phyloP scores from a whole-genome alignment of 1,140 invertebrate genomes.

The Dreissena polymorpha region DNA sequence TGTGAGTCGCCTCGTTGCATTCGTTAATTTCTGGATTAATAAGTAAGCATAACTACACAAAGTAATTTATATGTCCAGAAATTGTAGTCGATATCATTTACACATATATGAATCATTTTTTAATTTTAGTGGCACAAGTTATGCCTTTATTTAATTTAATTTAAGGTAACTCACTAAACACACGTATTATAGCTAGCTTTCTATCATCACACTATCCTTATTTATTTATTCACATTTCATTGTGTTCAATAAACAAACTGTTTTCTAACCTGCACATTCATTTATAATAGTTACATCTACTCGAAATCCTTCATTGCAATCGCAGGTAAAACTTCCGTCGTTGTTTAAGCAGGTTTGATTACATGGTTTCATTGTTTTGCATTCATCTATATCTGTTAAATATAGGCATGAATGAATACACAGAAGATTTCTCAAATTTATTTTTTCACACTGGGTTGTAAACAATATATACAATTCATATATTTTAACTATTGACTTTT shows the following conservation, averaged over 20 bases:
- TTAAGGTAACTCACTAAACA: too few relatives aligned
- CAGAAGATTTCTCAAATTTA: neutral
- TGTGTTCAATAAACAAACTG: too few relatives aligned
- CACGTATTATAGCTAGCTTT: too few relatives aligned
- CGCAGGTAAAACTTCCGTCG: slow-evolving; percentile 17
- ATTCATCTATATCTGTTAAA: slow-evolving; percentile 33
- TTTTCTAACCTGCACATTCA: too few relatives aligned
- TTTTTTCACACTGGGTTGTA: neutral
- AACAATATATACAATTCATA: neutral
- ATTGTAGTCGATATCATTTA: too few relatives aligned
- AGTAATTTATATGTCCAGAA: too few relatives aligned
- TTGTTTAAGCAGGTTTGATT: slow-evolving; percentile 18
- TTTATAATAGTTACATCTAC: neutral
- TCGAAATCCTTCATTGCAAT: slow-evolving; percentile 18
- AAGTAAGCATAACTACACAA: neutral
- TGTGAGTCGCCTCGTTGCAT: slow-evolving; percentile 32
- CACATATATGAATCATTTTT: too few relatives aligned
- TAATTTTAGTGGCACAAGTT: too few relatives aligned
- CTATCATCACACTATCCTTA: too few relatives aligned
- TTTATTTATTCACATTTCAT: too few relatives aligned
- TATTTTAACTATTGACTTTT: neutral
- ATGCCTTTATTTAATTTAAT: too few relatives aligned
- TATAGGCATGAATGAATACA: neutral
- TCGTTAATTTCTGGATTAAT: slow-evolving; percentile 40
- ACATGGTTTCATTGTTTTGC: slow-evolving; percentile 1